These are phyloP conservation scores for Troides helena DNA, from an alignment of 2,888 invertebrate species.

Conservation along the genomic window DNA sequence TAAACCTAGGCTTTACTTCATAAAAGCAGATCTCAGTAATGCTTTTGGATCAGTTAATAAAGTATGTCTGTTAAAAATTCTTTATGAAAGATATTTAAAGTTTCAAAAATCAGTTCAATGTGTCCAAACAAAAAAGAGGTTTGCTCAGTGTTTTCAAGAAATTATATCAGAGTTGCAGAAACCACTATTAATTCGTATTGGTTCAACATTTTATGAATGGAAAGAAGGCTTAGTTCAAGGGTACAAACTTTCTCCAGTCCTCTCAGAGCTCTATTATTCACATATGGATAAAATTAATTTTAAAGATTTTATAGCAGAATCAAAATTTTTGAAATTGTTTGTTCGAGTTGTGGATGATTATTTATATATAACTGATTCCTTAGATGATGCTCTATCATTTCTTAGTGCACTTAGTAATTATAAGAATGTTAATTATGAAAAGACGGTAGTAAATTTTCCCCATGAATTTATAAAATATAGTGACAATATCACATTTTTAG, in stretches of 20 bases:
- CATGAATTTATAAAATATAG: conserved; percentile 50
- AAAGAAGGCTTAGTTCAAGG: conserved; percentile 71
- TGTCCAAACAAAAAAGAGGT: conserved; percentile 50
- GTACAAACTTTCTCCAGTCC: conserved; percentile 73
- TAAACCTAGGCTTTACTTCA: conserved; percentile 67
- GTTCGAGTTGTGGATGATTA: conserved; percentile 74
- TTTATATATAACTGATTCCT: conserved; percentile 67
- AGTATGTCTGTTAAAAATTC: conserved; percentile 55
- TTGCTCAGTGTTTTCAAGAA: conserved; percentile 58
- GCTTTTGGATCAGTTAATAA: conserved; percentile 74
- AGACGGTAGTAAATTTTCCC: conserved; percentile 67
- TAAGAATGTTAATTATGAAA: conserved; percentile 66
- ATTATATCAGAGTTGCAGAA: conserved; percentile 58
- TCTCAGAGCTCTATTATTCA: conserved; percentile 71
- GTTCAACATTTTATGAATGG: conserved; percentile 73
- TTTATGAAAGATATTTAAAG: conserved; percentile 50
- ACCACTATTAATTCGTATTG: conserved; percentile 65
- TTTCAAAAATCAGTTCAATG: conserved; percentile 54
- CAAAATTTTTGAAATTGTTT: conserved; percentile 54
- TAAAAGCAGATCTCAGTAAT: conserved; percentile 72
- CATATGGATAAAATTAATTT: conserved; percentile 63
- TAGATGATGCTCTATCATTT: conserved; percentile 59
- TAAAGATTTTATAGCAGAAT: conserved; percentile 43
- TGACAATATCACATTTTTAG: conserved; percentile 63
- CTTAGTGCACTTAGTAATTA: conserved; percentile 59